phyloP scores from a whole-genome alignment of 2,113 vertebrate genomes.

The Anhinga anhinga region DNA sequence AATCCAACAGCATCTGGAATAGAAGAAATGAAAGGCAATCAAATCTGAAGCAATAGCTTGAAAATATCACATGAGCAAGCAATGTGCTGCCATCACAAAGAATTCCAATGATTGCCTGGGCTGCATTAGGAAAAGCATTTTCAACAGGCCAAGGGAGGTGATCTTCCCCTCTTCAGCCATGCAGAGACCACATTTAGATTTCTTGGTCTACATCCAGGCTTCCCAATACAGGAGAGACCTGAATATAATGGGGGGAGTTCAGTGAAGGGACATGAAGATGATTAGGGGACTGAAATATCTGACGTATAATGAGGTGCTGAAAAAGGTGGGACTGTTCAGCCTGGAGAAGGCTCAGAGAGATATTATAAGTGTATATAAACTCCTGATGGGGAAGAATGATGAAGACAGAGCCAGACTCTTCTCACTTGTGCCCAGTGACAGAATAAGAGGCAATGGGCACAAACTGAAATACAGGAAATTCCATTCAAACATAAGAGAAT shows the following conservation, averaged over 20 bases:
- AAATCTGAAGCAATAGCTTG: background rate
- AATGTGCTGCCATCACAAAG: background rate
- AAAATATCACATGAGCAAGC: background rate
- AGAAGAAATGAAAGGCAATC: background rate
- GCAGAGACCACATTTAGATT: background rate
- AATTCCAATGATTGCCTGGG: background rate
- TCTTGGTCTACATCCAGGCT: background rate
- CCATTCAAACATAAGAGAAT: background rate
- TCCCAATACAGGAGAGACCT: background rate
- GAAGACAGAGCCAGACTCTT: background rate
- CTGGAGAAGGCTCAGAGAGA: background rate
- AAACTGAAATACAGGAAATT: background rate
- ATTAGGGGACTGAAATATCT: background rate
- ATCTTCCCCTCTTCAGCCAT: background rate
- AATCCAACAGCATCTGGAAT: background rate
- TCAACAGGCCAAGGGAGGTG: background rate
- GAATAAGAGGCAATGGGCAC: background rate
- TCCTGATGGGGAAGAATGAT: background rate
- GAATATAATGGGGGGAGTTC: background rate
- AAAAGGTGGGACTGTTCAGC: background rate
- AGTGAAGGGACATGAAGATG: background rate
- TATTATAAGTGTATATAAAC: background rate
- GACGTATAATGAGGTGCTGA: background rate
- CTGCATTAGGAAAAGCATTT: background rate
- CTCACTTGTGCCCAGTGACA: background rate